Evolutionary conservation across 2,888 invertebrate genomes (phyloP).

Genomic region (Argyra leucocephala): DNA sequence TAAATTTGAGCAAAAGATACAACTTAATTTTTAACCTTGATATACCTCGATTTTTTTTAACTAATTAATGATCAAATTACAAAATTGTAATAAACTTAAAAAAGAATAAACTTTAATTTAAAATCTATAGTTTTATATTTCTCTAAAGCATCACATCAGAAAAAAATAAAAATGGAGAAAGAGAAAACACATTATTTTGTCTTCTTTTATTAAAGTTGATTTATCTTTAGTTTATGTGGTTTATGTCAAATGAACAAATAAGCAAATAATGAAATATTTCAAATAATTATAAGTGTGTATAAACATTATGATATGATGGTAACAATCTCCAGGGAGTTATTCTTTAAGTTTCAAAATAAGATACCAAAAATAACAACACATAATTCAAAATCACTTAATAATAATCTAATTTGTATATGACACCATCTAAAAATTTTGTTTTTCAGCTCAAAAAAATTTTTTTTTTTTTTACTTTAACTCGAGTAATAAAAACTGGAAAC

Average conservation of each 20-base stretch:
- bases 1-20: too few relatives aligned
- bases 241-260: background rate
- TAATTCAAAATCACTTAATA: constrained; percentile 6
- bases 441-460: background rate
- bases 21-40: too few relatives aligned
- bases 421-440: background rate
- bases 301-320: background rate
- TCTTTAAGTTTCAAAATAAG: background rate
- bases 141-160: background rate
- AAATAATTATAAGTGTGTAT: background rate
- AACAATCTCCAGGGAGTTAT: background rate
- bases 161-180: background rate
- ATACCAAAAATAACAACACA: background rate
- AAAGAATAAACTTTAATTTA: background rate
- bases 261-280: background rate
- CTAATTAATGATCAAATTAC: constrained; percentile 4
- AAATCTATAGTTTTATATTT: too few relatives aligned
- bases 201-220: background rate
- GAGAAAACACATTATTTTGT: too few relatives aligned
- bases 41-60: background rate
- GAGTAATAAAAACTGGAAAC: constrained; percentile 1
- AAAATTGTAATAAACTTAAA: background rate
- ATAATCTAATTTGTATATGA: constrained; percentile 1
- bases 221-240: background rate
- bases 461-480: background rate